A percentile compares a stretch with the other conserved stretches of the same genome.
Conservation (phyloP, 2,888 invertebrate genomes). For the Campoletis raptor region DNA sequence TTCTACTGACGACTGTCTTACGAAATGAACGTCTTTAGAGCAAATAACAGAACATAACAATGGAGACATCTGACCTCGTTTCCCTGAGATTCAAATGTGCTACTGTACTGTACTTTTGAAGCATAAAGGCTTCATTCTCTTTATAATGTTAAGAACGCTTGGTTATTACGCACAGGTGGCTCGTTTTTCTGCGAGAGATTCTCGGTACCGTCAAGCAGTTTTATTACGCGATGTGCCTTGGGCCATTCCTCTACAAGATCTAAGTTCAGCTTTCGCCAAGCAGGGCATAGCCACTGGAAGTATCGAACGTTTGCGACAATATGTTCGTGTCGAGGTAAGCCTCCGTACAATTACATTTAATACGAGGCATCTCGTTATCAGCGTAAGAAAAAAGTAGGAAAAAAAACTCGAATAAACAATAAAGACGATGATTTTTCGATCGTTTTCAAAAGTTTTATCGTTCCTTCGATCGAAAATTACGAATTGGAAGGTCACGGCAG, state of each 20-base stretch:
- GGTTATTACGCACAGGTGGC: conserved; percentile 80
- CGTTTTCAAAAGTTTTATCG: no score
- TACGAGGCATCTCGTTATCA: not conserved
- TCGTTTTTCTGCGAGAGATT: conserved; percentile 83
- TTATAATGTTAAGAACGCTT: conserved; percentile 1
- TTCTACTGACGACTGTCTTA: not conserved
- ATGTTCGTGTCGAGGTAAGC: conserved; percentile 84
- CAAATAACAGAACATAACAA: conserved; percentile 4
- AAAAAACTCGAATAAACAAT: not conserved
- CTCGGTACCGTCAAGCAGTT: conserved; percentile 83
- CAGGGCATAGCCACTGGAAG: conserved; percentile 84
- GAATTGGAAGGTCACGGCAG: no score
- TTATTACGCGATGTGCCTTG: conserved; percentile 85
- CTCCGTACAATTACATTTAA: not conserved
- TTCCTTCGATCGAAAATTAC: no score
- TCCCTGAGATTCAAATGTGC: not conserved
- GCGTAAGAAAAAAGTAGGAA: not conserved
- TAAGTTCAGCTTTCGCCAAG: conserved; percentile 84
- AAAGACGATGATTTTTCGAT: not conserved
- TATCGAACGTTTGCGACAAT: conserved; percentile 84
- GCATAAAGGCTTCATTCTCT: not conserved
- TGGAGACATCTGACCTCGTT: conserved; percentile 10
- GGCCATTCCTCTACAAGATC: conserved; percentile 85
- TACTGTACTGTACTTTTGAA: conserved; percentile 2
- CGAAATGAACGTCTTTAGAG: not conserved